Evolutionary conservation across 1,140 invertebrate species (phyloP).

Genomic region (Calephelis virginiensis): DNA sequence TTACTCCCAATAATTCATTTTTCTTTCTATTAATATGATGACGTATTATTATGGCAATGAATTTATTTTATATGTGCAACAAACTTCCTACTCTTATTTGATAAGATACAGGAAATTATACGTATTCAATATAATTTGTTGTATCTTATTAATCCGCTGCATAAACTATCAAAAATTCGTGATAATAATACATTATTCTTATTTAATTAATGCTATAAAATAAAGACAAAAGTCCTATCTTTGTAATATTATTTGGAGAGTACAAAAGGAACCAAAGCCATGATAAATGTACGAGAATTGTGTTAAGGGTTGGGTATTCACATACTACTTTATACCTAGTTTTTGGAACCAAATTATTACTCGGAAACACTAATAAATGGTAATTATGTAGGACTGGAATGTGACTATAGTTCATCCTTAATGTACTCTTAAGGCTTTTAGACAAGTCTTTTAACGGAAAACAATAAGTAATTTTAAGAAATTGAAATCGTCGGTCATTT

Average conservation of each 20-base stretch:
- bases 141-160: neutral
- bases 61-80: neutral
- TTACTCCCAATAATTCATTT: neutral
- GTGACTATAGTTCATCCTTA: too few species aligned
- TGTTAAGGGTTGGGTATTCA: too few species aligned
- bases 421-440: too few species aligned
- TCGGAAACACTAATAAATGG: too few species aligned
- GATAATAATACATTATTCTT: constrained; percentile 5
- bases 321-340: too few species aligned
- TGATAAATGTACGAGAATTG: too few species aligned
- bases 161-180: constrained; percentile 8
- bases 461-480: too few species aligned
- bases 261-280: too few species aligned
- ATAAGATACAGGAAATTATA: neutral
- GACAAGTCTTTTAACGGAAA: too few species aligned
- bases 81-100: neutral
- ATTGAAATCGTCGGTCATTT: too few species aligned
- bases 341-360: too few species aligned
- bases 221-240: constrained; percentile 12
- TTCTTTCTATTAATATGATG: neutral
- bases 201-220: constrained; percentile 5
- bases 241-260: neutral
- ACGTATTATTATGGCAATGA: neutral
- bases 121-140: neutral
- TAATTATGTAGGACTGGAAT: too few species aligned